Base-by-base conservation (phyloP, 2,888 invertebrate genomes). In the Lasioglossum marginatum region DNA sequence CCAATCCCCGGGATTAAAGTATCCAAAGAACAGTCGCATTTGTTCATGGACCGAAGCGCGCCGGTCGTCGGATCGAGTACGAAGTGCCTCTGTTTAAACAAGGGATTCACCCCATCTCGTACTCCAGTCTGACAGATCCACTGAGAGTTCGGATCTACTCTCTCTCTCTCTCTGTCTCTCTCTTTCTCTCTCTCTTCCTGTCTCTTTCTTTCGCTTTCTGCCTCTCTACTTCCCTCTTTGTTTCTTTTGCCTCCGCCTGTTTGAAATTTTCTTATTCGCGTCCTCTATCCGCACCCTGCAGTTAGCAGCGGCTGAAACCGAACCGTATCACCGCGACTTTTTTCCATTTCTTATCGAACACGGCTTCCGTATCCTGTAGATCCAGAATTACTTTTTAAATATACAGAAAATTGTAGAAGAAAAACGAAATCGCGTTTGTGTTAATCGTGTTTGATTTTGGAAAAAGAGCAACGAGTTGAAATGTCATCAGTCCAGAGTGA, bases 1-100 rank as follows among this genome's bases (percentile, higher is more conserved):
- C 82, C 91, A 91, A 92, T 93, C 90, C 92, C 87, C 79, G 84
- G 93, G 93, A 93, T 93, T 93, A 93, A 93, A 93, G 93, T 92
- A 93, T 93, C 93, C 92, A 89, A 90, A 88, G 92, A 92, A 87
- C 87, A 91, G 91, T 92, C 91, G 91, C 92, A 92, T 93, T 93
- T 93, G 93, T 93, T 92, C 92, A 89, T 89, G 90, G 92, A 89
- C 89, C 91, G 90, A 91, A 93, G 92, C 91, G 88, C 86, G 88
- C 87, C 88, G 90, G 81, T 89, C 86, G 89, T 83, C 86, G 88
- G 86, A 82, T 87, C 74, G 77, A 87, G 89, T 89, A 91, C 92
- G 88, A 92, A 92, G 88, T 92, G 88, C 77, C 89, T 88, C 83
- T 88, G 92, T 91, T 92, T 92, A 92, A 92, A 89, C 91, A 90